These are phyloP conservation scores for Craniophora ligustri DNA, from an alignment of 2,888 invertebrate genomes.

Conservation along the genomic window DNA sequence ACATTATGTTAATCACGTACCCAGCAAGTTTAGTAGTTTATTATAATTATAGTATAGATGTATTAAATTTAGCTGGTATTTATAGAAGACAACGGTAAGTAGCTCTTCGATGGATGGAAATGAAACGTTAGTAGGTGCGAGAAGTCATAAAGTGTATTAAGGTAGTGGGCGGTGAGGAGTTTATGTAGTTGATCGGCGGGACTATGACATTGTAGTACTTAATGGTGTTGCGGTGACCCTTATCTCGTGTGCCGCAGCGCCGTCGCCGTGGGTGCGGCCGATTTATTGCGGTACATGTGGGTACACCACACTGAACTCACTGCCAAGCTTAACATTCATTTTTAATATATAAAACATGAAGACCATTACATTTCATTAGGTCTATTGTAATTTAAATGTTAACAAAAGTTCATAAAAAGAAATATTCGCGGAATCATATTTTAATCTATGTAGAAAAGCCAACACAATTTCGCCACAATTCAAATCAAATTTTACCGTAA, in stretches of 20 bases:
- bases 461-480: conserved; percentile 39
- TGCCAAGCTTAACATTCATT: conserved; percentile 66
- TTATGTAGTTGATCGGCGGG: conserved; percentile 68
- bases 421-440: conserved; percentile 20
- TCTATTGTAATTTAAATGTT: not conserved
- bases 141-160: conserved; percentile 71
- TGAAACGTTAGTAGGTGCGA: conserved; percentile 60
- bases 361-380: not conserved
- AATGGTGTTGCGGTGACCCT: conserved; percentile 81
- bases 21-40: conserved; percentile 83
- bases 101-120: conserved; percentile 49
- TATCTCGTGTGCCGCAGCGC: conserved; percentile 78
- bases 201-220: conserved; percentile 77
- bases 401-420: conserved; percentile 3
- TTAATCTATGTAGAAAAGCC: conserved; percentile 17
- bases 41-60: conserved; percentile 64
- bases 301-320: conserved; percentile 65
- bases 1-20: conserved; percentile 88
- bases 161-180: conserved; percentile 61
- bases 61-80: conserved; percentile 53
- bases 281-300: conserved; percentile 79
- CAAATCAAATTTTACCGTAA: conserved; percentile 52
- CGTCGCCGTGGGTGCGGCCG: conserved; percentile 73
- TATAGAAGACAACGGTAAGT: conserved; percentile 16
- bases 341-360: conserved; percentile 43